Percentiles rank a stretch among this genome's conserved stretches.
Conservation (phyloP, 1,140 invertebrate species). For the Asbolus verrucosus region DNA sequence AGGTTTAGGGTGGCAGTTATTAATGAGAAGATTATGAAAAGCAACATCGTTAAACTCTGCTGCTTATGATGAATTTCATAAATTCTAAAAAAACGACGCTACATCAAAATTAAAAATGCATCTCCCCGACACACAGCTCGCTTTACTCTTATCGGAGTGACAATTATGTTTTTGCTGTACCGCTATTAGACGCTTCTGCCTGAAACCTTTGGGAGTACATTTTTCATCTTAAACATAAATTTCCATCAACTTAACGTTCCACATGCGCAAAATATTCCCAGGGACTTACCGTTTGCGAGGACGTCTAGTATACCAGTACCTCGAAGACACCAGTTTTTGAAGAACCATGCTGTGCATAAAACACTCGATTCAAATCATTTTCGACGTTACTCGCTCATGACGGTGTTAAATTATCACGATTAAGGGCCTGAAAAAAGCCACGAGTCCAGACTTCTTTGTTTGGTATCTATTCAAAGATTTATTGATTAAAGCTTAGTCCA, state of each 20-base stretch:
- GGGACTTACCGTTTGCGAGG: slow-evolving; percentile 61
- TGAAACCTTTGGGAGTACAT: too few species aligned
- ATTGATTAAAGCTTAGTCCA: slow-evolving; percentile 7
- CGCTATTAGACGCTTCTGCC: too few species aligned
- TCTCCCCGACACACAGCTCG: neutral
- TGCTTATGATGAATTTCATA: slow-evolving; percentile 5
- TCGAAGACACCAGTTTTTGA: slow-evolving; percentile 61
- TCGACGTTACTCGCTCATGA: neutral
- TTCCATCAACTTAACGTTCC: too few species aligned
- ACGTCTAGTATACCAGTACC: slow-evolving; percentile 61
- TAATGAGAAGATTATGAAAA: slow-evolving; percentile 17
- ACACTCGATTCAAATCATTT: slow-evolving; percentile 45
- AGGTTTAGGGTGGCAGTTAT: neutral
- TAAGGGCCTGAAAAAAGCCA: neutral
- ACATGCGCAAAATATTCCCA: neutral
- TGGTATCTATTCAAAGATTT: neutral
- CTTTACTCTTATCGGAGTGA: too few species aligned
- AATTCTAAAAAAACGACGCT: too few species aligned
- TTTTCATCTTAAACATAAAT: too few species aligned
- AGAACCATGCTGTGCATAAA: slow-evolving; percentile 59
- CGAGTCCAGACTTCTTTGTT: slow-evolving; percentile 10
- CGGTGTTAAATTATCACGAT: neutral
- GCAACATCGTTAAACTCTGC: neutral
- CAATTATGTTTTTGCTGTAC: too few species aligned
- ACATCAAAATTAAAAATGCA: slow-evolving; percentile 4